A percentile compares a stretch with the other conserved stretches of the same genome.
Conservation (phyloP, 2,113 vertebrate genomes). For the Tricholaema leucomelas region DNA sequence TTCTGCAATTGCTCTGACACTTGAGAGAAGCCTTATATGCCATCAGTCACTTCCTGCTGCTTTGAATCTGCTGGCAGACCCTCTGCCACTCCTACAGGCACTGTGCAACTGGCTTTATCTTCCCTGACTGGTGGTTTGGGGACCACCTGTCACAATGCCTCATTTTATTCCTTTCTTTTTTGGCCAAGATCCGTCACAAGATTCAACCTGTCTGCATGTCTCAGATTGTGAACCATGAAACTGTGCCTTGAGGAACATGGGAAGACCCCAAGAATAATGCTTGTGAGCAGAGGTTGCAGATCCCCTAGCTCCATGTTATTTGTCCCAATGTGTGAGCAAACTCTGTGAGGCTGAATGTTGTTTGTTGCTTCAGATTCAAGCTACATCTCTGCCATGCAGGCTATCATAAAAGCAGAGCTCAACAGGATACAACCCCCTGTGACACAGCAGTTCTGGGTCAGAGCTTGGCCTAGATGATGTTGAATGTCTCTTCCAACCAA, state of each 20-base stretch:
- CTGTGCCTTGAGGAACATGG: not conserved
- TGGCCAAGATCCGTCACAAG: not conserved
- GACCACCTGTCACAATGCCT: not conserved
- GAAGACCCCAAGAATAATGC: not conserved
- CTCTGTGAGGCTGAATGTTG: not conserved
- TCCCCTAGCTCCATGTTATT: not conserved
- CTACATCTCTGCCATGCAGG: not conserved
- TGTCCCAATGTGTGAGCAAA: not conserved
- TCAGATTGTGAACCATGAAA: not conserved
- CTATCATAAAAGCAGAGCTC: not conserved
- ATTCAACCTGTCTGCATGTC: not conserved
- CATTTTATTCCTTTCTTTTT: not conserved
- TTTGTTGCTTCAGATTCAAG: not conserved
- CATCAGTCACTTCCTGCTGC: not conserved
- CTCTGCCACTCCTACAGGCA: not conserved
- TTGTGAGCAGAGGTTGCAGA: not conserved
- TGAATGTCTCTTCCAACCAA: no score
- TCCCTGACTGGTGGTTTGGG: not conserved
- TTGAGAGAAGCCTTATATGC: not conserved
- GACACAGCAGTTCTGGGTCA: not conserved
- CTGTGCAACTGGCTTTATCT: not conserved
- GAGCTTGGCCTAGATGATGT: no score
- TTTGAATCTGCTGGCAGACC: not conserved
- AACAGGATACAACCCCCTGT: not conserved
- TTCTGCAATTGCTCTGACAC: slow-evolving; percentile 7